Evolutionary conservation across 2,113 vertebrate species (phyloP).

Genomic region (Alosa alosa): DNA sequence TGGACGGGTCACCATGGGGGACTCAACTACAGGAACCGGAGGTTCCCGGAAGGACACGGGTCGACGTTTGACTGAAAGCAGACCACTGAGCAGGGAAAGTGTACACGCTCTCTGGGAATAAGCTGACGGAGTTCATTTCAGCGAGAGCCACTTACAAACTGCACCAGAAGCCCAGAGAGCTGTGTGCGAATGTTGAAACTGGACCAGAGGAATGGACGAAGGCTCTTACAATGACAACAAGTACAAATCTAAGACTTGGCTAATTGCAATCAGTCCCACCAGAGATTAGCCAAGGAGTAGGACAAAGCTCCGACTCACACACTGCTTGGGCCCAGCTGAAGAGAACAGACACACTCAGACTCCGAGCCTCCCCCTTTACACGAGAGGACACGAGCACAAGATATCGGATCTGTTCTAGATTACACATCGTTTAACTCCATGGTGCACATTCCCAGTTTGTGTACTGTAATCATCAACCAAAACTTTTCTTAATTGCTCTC

Average conservation of each 20-base stretch:
- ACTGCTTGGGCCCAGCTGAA: neutral
- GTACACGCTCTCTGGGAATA: conserved; percentile 1
- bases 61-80: neutral
- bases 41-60: neutral
- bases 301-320: neutral
- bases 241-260: neutral
- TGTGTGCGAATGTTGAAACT: neutral
- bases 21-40: neutral
- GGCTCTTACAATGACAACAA: neutral
- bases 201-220: neutral
- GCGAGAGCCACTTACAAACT: neutral
- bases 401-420: neutral
- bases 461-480: neutral
- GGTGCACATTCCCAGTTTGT: neutral
- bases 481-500: neutral
- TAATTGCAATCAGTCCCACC: neutral
- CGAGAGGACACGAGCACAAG: neutral
- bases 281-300: neutral
- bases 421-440: neutral
- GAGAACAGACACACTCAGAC: neutral
- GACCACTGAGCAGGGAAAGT: conserved; percentile 9
- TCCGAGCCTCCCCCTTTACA: neutral
- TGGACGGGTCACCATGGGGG: neutral
- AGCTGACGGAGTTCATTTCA: neutral
- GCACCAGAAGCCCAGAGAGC: neutral